Evolutionary conservation across 1,140 invertebrate genomes (phyloP), one percentile per base, ranked within the genome.

Genomic region (Drosophila ironensis): DNA sequence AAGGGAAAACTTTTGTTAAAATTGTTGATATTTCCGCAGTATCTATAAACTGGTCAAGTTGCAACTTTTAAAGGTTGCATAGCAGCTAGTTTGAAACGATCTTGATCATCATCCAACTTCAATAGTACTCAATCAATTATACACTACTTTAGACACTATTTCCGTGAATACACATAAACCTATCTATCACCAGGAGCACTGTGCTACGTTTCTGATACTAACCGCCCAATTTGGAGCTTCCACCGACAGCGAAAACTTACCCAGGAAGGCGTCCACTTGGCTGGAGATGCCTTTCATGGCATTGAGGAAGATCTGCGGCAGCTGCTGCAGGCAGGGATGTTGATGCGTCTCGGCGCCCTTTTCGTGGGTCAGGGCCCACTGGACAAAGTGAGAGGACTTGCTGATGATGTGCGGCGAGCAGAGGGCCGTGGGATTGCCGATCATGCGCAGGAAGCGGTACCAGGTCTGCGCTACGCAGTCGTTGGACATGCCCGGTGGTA

Each of bases 221-320:
- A n/a, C n/a, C n/a, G n/a, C n/a, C n/a, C n/a, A n/a, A n/a, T n/a
- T n/a, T n/a, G n/a, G n/a, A n/a, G n/a, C n/a, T n/a, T n/a, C n/a
- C n/a, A n/a, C n/a, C n/a, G n/a, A n/a, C n/a, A n/a, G n/a, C n/a
- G n/a, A n/a, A 17, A 54, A 27, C 91, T 92, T 93, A 98, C 97
- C 98, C 68, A 99, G 90, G 91, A 99, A 99, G 12, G 97, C 97
- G 92, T 99, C 98, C 7, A 99, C 97, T 88, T 98, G 94, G 28
- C 94, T 94, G 4, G 98, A 96, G 57, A 99, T 93, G 4, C 97
- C 97, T 91, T 95, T 96, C 92, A 99, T 98, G 6, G 98, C 97
- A 91, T 96, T 96, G 30, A 96, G 92, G 92, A 99, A 99, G 73
- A 98, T 98, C 37, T 94, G 91, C 1, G 98, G 97, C 68, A 99